Evolutionary conservation across 2,888 invertebrate genomes (phyloP), one percentile per base, ranked within the genome.

Genomic region (Thereva unica): DNA sequence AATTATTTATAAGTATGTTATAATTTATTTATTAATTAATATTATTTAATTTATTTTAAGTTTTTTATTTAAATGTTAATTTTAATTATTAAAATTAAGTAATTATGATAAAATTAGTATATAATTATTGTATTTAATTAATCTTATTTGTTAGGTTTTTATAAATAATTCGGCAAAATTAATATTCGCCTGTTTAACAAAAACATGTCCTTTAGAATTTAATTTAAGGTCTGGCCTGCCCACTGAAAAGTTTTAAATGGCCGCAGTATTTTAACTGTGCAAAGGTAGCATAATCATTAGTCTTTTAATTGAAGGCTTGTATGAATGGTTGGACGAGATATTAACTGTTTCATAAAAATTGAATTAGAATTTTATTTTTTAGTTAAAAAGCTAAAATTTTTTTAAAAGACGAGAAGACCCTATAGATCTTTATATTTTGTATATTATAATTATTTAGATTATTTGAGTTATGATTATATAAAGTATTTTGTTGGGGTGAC

Each of bases 231-330:
- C 83, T 82, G 80, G 83, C 85, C 89, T 90, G 89, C 88, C 86
- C 89, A 85, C 85, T 90, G 89, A 87, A 76, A 67, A 72, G 71
- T 45, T 76, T 87, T 89, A 82, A 90, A 90, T 86, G 86, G 89
- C 89, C 86, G 89, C 89, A 85, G 87, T 89, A 89, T 85, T 78
- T 83, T 89, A 84, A 89, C 87, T 85, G 88, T 89, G 85, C 88
- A 84, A 89, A 89, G 87, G 88, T 89, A 90, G 87, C 89, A 88
- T 87, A 89, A 89, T 87, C 82, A 87, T 83, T 89, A 86, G 88
- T 87, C 85, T 88, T 84, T 89, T 90, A 88, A 90, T 88, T 90
- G 83, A 79, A 84, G 86, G 84, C 89, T 89, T 79, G 89, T 82
- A 90, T 90, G 89, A 90, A 90, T 75, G 89, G 86, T 85, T 86